A percentile compares a stretch with the other conserved stretches of the same genome.
These are phyloP conservation scores for Lepidurus packardi DNA, from an alignment of 1,140 invertebrate genomes.

Conservation along the genomic window DNA sequence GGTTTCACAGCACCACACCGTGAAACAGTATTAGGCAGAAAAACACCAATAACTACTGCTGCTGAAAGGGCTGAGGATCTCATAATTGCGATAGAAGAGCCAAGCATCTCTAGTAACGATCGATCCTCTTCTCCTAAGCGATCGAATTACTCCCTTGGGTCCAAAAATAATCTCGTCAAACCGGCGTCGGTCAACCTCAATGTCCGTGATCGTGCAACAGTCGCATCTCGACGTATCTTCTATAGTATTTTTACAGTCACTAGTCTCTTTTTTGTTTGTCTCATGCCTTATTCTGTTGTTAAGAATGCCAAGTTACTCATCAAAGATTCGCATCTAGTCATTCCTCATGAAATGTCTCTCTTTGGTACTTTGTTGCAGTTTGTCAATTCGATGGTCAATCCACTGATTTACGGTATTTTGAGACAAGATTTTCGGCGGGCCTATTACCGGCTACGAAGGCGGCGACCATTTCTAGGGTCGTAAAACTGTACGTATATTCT, in stretches of 20 bases:
- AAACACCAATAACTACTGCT: background rate
- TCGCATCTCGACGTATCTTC: conserved; percentile 36
- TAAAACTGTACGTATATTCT: background rate
- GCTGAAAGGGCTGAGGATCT: background rate
- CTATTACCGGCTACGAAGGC: conserved; percentile 23
- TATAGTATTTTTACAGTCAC: conserved; percentile 43
- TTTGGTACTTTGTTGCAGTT: conserved; percentile 42
- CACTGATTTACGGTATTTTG: conserved; percentile 46
- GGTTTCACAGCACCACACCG: background rate
- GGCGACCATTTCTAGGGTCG: background rate
- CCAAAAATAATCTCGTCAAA: background rate
- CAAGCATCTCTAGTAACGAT: background rate
- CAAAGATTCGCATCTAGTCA: conserved; percentile 3
- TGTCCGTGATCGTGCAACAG: background rate
- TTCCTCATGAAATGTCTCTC: conserved; percentile 42
- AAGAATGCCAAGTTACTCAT: conserved; percentile 44
- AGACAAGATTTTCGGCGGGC: conserved; percentile 42
- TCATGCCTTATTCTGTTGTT: conserved; percentile 46
- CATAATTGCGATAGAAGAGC: background rate
- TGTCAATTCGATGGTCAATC: conserved; percentile 44
- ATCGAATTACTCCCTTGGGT: background rate
- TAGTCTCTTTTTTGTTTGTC: conserved; percentile 43
- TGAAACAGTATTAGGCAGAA: background rate
- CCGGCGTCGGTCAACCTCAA: background rate
- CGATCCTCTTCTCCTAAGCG: background rate